Percentiles rank a stretch among this genome's conserved stretches.
phyloP scores from a whole-genome alignment of 1,140 invertebrate genomes.

The Cotesia typhae region DNA sequence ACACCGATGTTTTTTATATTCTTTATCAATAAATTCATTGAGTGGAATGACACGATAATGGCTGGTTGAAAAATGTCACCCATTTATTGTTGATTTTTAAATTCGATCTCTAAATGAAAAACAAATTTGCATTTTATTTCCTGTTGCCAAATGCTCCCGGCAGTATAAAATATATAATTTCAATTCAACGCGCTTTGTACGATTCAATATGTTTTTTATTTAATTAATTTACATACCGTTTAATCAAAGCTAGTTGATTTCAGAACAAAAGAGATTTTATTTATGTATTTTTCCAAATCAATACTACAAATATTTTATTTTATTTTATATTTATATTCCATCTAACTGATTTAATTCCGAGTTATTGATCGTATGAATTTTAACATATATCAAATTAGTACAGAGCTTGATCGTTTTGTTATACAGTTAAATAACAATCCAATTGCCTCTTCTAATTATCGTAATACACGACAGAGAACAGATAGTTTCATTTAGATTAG shows the following conservation, averaged over 20 bases:
- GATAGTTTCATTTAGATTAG: too few relatives aligned
- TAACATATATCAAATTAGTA: too few relatives aligned
- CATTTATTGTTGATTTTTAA: conserved; percentile 7
- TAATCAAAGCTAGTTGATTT: neutral
- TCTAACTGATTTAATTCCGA: too few relatives aligned
- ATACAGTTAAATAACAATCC: too few relatives aligned
- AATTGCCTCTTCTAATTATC: too few relatives aligned
- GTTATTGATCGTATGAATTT: too few relatives aligned
- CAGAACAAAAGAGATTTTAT: too few relatives aligned
- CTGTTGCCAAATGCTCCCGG: neutral
- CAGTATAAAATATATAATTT: neutral
- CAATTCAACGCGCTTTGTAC: neutral
- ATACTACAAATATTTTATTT: too few relatives aligned
- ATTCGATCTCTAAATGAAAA: neutral
- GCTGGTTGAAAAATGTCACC: conserved; percentile 2
- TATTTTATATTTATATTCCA: too few relatives aligned
- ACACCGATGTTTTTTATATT: neutral
- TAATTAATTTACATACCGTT: neutral
- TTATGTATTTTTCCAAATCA: too few relatives aligned
- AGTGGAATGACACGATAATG: conserved; percentile 20
- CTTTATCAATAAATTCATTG: conserved; percentile 2
- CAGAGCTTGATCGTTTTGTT: too few relatives aligned
- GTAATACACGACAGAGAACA: too few relatives aligned
- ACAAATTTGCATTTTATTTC: conserved; percentile 13
- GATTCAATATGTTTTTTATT: neutral